Percentiles rank a stretch among this genome's conserved stretches.
Evolutionary conservation across 2,113 vertebrate genomes (phyloP).

Genomic region (Prionailurus bengalensis): DNA sequence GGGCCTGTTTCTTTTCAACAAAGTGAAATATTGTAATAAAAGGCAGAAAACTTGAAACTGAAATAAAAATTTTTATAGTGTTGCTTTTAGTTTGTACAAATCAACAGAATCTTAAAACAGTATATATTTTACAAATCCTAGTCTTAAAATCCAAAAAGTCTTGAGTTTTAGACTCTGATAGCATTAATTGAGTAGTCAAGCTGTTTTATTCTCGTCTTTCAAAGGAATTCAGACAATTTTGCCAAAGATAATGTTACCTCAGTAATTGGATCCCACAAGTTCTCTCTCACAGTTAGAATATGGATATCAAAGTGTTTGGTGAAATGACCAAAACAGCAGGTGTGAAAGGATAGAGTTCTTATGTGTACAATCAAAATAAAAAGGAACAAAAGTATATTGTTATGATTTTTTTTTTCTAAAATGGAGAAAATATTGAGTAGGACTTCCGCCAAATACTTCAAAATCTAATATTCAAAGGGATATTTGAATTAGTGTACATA

Average conservation of each 20-base stretch:
- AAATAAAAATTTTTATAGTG: not conserved
- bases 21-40: not conserved
- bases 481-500: not conserved
- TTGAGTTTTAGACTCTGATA: not conserved
- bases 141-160: not conserved
- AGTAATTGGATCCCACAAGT: not conserved
- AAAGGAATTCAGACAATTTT: not conserved
- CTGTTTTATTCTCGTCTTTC: not conserved
- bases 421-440: not conserved
- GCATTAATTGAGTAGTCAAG: not conserved
- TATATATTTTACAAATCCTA: not conserved
- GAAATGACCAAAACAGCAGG: not conserved
- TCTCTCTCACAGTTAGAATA: not conserved
- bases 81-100: not conserved
- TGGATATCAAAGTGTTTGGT: not conserved
- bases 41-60: not conserved
- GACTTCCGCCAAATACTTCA: constrained; percentile 3
- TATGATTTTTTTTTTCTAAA: not conserved
- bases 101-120: not conserved
- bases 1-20: not conserved
- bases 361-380: not conserved
- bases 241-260: not conserved
- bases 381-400: not conserved
- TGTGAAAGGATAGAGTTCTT: not conserved
- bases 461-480: not conserved